Base-by-base conservation (phyloP, 2,888 invertebrate species). In the Strigamia transsilvanica region DNA sequence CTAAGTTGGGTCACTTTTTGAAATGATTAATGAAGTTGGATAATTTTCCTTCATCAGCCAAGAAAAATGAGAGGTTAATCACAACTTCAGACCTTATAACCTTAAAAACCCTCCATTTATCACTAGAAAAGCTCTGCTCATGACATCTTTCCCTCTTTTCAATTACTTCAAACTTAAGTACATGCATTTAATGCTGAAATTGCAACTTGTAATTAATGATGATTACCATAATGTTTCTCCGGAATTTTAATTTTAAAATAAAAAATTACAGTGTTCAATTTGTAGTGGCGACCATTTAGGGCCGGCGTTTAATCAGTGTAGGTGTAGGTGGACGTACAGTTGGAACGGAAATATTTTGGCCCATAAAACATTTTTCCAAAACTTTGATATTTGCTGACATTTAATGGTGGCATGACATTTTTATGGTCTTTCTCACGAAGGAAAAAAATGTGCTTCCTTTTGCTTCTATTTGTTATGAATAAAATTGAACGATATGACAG, bases 51-150 rank as follows among this genome's bases (percentile, higher is more conserved):
- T 56, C n/a, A 56, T 18, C 9, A 32, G 27, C 13, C 27, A 15
- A 5, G 27, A 73, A 66, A 66, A 23, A 66, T 66, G 66, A 66
- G 27, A 66, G 27, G 66, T 27, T 66, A 66, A 73, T 73, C 12
- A 27, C 32, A 73, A 73, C 27, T 73, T 9, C 13, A 0, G 15
- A 27, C 32, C 73, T 13, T 32, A 18, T 23, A 73, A 27, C 73
- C 73, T 73, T 73, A 73, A 73, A 32, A 32, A 27, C 10, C 56
- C 10, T 73, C 32, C 7, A 73, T 32, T 73, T 73, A n/a, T 73
- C 73, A 32, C 27, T 5, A 27, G 32, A 73, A 73, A 32, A 73
- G 73, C 13, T 27, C 27, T 73, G 27, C 1, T 9, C 73, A n/a
- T 73, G 73, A 73, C 73, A 73, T 73, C 6, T 73, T 73, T 27